Base-by-base conservation (phyloP, 2,888 invertebrate genomes). In the Tetanocera ferruginea region DNA sequence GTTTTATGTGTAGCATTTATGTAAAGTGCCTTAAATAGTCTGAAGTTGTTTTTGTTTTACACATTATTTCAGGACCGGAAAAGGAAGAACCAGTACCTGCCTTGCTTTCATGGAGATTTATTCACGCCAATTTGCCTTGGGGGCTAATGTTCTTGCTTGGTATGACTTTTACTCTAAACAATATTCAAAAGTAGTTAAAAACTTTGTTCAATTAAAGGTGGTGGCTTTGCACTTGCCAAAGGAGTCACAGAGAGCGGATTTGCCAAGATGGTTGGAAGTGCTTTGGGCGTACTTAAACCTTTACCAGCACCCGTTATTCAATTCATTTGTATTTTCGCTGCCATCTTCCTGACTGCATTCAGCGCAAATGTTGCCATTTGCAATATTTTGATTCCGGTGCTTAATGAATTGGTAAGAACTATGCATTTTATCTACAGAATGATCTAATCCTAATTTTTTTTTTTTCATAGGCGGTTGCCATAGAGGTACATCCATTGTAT, bases 291-390 rank as follows among this genome's bases (percentile, higher is more conserved):
- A 0, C 90, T 96, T 96, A 89, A 92, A 4, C 91, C 91, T 90
- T 0, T 91, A 94, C 55, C 91, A 91, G 17, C 91, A 91, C 8
- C 89, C 91, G 55, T 87, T 92, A 62, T 94, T 34, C 94, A 96
- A 73, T 91, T 96, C 76, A 88, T 95, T n/a, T 92, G 95, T 9
- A 93, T 96, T 8, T 71, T 64, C 3, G 28, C 67, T 94, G 78
- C 82, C 9, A 57, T 78, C 19, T 51, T 79, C 28, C 34, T 73
- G 11, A 79, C 82, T 11, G 74, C 79, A 94, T 11, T 92, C 95
- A 95, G 96, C 0, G 94, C 95, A 55, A 97, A 97, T 87, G 95
- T 96, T 0, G 97, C 97, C 72, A 94, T 96, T 17, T 96, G 96
- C 1, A 96, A 95, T 83, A 94, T 97, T 11, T 92, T 97, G 67